Percentiles rank a stretch among this genome's conserved stretches.
Evolutionary conservation across 2,888 invertebrate species (phyloP).

Genomic region (Abrostola triplasia): DNA sequence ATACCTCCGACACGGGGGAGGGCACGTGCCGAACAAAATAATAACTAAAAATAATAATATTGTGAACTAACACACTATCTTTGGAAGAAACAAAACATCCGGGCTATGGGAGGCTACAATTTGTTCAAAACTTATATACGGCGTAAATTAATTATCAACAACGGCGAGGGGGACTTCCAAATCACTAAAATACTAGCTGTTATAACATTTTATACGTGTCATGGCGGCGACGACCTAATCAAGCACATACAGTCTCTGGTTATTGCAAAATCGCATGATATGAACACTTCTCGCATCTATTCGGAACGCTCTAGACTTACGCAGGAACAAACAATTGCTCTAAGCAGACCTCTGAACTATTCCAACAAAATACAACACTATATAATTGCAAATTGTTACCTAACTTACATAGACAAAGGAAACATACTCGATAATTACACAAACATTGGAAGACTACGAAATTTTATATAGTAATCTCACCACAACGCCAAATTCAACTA

Average conservation of each 20-base stretch:
- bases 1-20: slow-evolving; percentile 73
- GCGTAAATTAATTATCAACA: slow-evolving; percentile 47
- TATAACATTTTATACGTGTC: slow-evolving; percentile 41
- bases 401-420: slow-evolving; percentile 25
- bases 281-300: neutral
- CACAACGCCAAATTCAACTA: neutral
- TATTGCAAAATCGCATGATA: neutral
- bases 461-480: slow-evolving; percentile 10
- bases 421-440: slow-evolving; percentile 16
- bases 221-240: slow-evolving; percentile 31
- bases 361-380: slow-evolving; percentile 26
- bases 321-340: neutral
- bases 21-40: slow-evolving; percentile 72
- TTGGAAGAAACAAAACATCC: slow-evolving; percentile 85
- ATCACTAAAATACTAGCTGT: slow-evolving; percentile 64
- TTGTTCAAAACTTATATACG: slow-evolving; percentile 50
- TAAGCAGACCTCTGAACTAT: neutral
- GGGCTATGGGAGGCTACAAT: slow-evolving; percentile 64
- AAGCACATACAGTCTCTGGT: slow-evolving; percentile 51
- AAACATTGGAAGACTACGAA: slow-evolving; percentile 43
- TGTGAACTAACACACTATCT: slow-evolving; percentile 84
- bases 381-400: slow-evolving; percentile 34
- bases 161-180: slow-evolving; percentile 63
- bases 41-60: slow-evolving; percentile 69
- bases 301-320: neutral